phyloP scores from a whole-genome alignment of 30 jellyfish, hydroid and myxozoan genomes.

The Pseudorhiza aurosa region DNA sequence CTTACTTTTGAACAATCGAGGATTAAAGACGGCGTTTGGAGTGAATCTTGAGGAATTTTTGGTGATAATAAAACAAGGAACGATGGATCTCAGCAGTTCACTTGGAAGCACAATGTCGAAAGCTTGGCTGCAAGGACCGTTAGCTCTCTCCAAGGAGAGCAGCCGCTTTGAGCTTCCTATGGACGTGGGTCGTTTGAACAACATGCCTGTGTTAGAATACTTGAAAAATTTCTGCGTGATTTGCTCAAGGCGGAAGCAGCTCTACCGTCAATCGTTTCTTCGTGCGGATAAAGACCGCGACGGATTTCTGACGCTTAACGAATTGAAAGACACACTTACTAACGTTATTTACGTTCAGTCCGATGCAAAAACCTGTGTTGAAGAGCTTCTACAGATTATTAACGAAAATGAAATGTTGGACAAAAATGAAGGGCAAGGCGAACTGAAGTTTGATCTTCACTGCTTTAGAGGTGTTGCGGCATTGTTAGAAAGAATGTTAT shows the following conservation, averaged over 20 bases:
- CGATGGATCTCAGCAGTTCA: constrained; percentile 59
- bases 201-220: constrained; percentile 44
- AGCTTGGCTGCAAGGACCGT: constrained; percentile 84
- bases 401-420: neutral
- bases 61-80: neutral
- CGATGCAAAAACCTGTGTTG: constrained; percentile 45
- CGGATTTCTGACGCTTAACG: constrained; percentile 32
- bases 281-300: constrained; percentile 73
- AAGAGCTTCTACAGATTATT: constrained; percentile 32
- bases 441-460: constrained; percentile 20
- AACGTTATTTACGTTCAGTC: constrained; percentile 58
- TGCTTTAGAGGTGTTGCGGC: constrained; percentile 68
- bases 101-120: constrained; percentile 24
- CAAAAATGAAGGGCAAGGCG: neutral
- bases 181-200: constrained; percentile 45
- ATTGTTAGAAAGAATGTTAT: constrained; percentile 64
- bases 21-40: neutral
- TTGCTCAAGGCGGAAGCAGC: constrained; percentile 69
- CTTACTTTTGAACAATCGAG: neutral
- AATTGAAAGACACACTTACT: constrained; percentile 49
- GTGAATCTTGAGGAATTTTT: neutral
- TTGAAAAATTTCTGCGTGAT: constrained; percentile 50
- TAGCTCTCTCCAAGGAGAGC: constrained; percentile 74
- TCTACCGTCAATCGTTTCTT: constrained; percentile 55
- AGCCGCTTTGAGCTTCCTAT: constrained; percentile 82